Percentiles rank a stretch among this genome's conserved stretches.
Conservation (phyloP, 2,113 vertebrate species). For the Chaetodon trifascialis region DNA sequence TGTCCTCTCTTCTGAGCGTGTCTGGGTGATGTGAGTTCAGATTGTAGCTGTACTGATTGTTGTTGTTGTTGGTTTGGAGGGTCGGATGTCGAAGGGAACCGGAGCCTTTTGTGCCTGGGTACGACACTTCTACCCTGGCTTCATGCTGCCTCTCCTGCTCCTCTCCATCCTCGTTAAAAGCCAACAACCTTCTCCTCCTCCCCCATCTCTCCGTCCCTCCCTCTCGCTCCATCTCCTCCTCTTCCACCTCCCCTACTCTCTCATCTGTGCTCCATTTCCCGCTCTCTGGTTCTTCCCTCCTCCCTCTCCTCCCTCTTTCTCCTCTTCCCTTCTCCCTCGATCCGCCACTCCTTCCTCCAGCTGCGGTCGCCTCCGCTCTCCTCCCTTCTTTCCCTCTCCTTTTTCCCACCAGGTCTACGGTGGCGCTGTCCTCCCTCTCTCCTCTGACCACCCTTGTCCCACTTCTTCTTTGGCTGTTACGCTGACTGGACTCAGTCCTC, state of each 20-base stretch:
- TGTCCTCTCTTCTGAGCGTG: constrained; percentile 57
- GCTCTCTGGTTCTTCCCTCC: constrained; percentile 68
- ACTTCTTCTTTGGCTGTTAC: constrained; percentile 49
- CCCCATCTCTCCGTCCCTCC: constrained; percentile 68
- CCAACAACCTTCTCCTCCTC: constrained; percentile 77
- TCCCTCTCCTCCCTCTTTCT: constrained; percentile 72
- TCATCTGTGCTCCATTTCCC: constrained; percentile 37
- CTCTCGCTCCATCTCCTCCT: constrained; percentile 37
- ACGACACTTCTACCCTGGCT: constrained; percentile 22
- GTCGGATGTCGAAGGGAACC: neutral
- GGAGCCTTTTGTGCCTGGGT: constrained; percentile 4
- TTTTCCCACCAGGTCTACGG: constrained; percentile 45
- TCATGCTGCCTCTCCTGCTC: constrained; percentile 9
- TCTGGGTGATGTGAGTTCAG: constrained; percentile 50
- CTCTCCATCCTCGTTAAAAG: constrained; percentile 65
- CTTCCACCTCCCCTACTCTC: constrained; percentile 29
- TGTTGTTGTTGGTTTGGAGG: constrained; percentile 40
- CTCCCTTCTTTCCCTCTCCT: constrained; percentile 65
- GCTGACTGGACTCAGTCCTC: constrained; percentile 42
- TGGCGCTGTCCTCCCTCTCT: constrained; percentile 59
- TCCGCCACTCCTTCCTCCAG: constrained; percentile 46
- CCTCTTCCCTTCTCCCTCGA: constrained; percentile 66
- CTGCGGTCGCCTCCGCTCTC: constrained; percentile 39
- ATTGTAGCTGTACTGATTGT: constrained; percentile 66
- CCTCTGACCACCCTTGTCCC: constrained; percentile 53